Evolutionary conservation across 2,797 vertebrate genomes (phyloP), one percentile per base, ranked within the genome.

Genomic region (Amphiprion clarkii): DNA sequence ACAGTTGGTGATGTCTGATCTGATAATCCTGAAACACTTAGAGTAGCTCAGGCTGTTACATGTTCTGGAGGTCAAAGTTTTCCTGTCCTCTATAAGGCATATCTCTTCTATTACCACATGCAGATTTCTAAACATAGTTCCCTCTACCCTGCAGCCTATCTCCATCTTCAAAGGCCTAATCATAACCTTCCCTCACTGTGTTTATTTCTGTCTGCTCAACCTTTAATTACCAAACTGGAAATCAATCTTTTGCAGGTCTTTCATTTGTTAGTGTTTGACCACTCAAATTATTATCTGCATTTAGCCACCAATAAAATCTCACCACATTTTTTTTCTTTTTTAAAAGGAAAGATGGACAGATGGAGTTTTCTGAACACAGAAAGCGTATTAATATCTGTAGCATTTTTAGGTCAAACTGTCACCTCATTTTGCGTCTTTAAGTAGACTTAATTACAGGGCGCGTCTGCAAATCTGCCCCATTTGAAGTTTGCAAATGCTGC

Each of bases 161-260:
- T 79, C 77, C 79, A 57, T 88, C 86, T 88, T 91, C 89, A 93
- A 90, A 92, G 73, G 76, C 70, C 86, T 93, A 93, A 94, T 92
- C 91, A 93, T 87, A 92, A 90, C 86, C 91, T 91, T 90, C 79
- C 78, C 62, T 53, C 54, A 55, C 83, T 64, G 71, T 71, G 85
- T 89, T 87, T 94, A 95, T 94, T 95, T 93, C 85, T 62, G 87
- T 90, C 85, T 21, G 33, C 71, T 76, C 54, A 92, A 93, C 91
- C 94, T 95, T 92, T 94, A 92, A 95, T 95, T 94, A 93, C 71
- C 62, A 42, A 85, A 82, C 79, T 82, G 74, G 84, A 86, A 90
- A 93, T 94, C 89, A 91, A 86, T 93, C 90, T 84, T 63, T 78
- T 64, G 85, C 88, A 89, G 88, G 84, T 91, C 93, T 95, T 88